A percentile compares a stretch with the other conserved stretches of the same genome.
Conservation (phyloP, 1,140 invertebrate species). For the Theocolax elegans region DNA sequence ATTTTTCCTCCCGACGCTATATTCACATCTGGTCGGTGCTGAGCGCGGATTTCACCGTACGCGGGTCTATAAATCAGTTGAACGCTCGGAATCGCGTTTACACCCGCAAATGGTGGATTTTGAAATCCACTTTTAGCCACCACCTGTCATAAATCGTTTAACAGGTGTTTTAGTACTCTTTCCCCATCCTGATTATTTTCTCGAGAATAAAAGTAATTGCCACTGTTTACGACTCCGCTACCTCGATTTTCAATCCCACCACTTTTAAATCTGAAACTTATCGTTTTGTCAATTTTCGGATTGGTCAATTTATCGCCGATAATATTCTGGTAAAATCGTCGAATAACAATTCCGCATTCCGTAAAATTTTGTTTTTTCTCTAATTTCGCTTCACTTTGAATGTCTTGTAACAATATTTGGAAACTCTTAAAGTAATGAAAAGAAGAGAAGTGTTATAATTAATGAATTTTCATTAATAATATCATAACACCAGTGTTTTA, state of each 20-base stretch:
- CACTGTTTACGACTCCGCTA: neutral
- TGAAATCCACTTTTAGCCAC: neutral
- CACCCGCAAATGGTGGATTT: slow-evolving; percentile 1
- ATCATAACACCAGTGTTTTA: too few relatives aligned
- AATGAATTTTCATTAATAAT: too few relatives aligned
- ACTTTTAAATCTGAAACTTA: neutral
- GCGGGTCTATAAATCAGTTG: slow-evolving; percentile 12
- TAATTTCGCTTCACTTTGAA: too few relatives aligned
- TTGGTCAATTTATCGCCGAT: neutral
- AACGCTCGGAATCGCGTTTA: slow-evolving; percentile 4
- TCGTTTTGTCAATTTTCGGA: neutral
- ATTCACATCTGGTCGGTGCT: too few relatives aligned
- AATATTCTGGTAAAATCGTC: neutral
- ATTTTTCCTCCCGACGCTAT: neutral
- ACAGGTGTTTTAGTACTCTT: slow-evolving; percentile 7
- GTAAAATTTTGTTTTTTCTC: too few relatives aligned
- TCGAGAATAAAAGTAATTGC: neutral
- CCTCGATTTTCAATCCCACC: neutral
- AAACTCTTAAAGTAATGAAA: too few relatives aligned
- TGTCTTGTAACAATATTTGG: too few relatives aligned
- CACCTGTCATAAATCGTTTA: slow-evolving; percentile 20
- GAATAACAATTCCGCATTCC: too few relatives aligned
- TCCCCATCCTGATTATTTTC: slow-evolving; percentile 5
- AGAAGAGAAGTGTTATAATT: too few relatives aligned
- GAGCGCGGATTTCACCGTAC: neutral